Conservation (phyloP, 1,140 invertebrate genomes). For the Globodera ellingtonae region DNA sequence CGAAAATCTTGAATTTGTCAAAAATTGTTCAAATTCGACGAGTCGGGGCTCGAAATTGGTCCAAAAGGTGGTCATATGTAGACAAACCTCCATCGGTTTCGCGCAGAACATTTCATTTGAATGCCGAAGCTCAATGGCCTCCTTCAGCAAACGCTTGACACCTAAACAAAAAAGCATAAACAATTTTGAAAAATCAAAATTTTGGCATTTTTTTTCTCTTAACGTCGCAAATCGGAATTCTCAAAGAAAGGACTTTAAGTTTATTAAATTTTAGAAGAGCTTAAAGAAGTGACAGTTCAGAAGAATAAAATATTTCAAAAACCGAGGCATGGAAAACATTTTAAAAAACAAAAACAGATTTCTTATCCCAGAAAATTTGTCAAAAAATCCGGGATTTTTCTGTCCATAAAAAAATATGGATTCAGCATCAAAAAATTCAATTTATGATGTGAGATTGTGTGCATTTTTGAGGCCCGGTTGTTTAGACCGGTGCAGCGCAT, state of each 20-base stretch:
- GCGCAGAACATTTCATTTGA: conserved; percentile 88
- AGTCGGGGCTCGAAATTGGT: no score
- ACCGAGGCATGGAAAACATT: not conserved
- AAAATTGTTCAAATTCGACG: no score
- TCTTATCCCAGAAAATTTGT: not conserved
- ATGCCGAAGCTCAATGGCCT: conserved; percentile 80
- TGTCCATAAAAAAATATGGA: not conserved
- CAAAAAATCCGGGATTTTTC: not conserved
- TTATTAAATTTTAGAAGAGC: not conserved
- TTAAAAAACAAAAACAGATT: not conserved
- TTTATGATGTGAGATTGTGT: not conserved
- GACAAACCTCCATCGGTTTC: conserved; percentile 77
- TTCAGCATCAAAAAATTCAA: not conserved
- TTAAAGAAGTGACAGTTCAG: not conserved
- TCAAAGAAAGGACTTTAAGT: no score
- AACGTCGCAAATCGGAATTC: not conserved
- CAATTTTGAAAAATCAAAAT: not conserved
- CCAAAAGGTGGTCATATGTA: no score
- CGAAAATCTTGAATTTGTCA: no score
- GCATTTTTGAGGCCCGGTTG: not conserved
- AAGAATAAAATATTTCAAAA: not conserved
- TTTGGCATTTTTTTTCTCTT: not conserved
- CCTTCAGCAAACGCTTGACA: conserved; percentile 89
- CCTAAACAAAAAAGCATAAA: conserved; percentile 69
- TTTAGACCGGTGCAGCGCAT: conserved; percentile 2